Percentiles rank a stretch among this genome's conserved stretches.
Evolutionary conservation across 2,113 vertebrate genomes (phyloP).

Genomic region (Notothenia coriiceps): DNA sequence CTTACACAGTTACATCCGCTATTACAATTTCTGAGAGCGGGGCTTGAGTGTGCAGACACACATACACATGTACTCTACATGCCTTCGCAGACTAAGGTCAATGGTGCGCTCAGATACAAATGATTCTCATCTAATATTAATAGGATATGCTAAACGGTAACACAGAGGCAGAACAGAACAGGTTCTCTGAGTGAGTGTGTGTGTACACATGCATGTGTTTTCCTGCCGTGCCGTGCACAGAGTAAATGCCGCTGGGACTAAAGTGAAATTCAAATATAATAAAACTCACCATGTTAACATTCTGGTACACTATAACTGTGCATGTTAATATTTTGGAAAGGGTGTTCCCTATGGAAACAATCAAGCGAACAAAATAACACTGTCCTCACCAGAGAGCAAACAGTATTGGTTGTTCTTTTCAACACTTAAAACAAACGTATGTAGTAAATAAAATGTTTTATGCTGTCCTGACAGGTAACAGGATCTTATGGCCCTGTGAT

Average conservation of each 20-base stretch:
- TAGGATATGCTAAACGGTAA: slow-evolving; percentile 79
- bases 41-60: slow-evolving; percentile 26
- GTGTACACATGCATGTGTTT: slow-evolving; percentile 36
- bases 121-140: slow-evolving; percentile 85
- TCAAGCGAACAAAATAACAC: not conserved
- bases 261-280: slow-evolving; percentile 49
- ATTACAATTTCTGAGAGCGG: slow-evolving; percentile 23
- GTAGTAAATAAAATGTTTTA: not conserved
- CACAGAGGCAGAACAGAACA: slow-evolving; percentile 40
- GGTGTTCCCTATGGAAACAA: slow-evolving; percentile 14
- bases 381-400: not conserved
- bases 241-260: slow-evolving; percentile 28
- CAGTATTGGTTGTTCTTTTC: not conserved
- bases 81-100: slow-evolving; percentile 70
- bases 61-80: slow-evolving; percentile 61
- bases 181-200: slow-evolving; percentile 37
- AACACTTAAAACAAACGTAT: not conserved
- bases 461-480: not conserved
- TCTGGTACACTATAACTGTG: slow-evolving; percentile 23
- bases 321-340: slow-evolving; percentile 33
- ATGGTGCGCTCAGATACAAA: slow-evolving; percentile 77
- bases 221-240: not conserved
- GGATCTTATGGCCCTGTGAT: not conserved
- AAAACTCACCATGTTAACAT: slow-evolving; percentile 37
- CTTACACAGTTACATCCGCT: not conserved